phyloP scores from a whole-genome alignment of 2,888 invertebrate species.

The Hirtodrosophila trivittata region DNA sequence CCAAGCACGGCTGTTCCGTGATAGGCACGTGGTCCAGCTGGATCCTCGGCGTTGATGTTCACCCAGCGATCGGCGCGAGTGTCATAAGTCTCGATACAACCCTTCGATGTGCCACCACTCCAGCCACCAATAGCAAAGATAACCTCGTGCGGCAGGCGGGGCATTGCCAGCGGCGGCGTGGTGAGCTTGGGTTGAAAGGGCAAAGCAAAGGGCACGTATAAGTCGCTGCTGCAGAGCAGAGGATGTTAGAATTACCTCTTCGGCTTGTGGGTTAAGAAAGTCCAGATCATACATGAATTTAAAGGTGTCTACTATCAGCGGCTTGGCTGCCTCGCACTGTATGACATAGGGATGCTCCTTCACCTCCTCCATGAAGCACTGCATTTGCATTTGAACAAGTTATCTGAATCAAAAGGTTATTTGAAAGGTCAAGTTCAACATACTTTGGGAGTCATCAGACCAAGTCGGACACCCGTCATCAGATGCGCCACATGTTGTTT shows the following conservation, averaged over 20 bases:
- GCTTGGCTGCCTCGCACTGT: slow-evolving; percentile 92
- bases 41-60: slow-evolving; percentile 88
- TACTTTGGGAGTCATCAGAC: slow-evolving; percentile 91
- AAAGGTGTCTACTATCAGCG: slow-evolving; percentile 94
- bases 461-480: slow-evolving; percentile 91
- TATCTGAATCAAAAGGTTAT: too few species aligned
- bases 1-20: slow-evolving; percentile 96
- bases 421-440: slow-evolving; percentile 27
- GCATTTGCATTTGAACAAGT: slow-evolving; percentile 66
- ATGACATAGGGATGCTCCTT: slow-evolving; percentile 94
- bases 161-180: slow-evolving; percentile 92
- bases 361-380: slow-evolving; percentile 95
- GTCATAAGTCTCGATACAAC: slow-evolving; percentile 94
- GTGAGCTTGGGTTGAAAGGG: slow-evolving; percentile 83
- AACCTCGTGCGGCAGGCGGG: slow-evolving; percentile 94
- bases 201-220: slow-evolving; percentile 57
- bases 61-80: slow-evolving; percentile 96
- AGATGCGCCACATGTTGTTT: slow-evolving; percentile 90
- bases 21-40: slow-evolving; percentile 93
- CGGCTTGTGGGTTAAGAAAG: slow-evolving; percentile 91
- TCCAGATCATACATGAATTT: slow-evolving; percentile 96
- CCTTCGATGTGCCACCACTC: slow-evolving; percentile 86
- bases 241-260: slow-evolving; percentile 86
- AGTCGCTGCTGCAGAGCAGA: slow-evolving; percentile 42
- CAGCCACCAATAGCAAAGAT: slow-evolving; percentile 93